A percentile compares a stretch with the other conserved stretches of the same genome.
Evolutionary conservation across 1,140 invertebrate species (phyloP).

Genomic region (Thrips palmi): DNA sequence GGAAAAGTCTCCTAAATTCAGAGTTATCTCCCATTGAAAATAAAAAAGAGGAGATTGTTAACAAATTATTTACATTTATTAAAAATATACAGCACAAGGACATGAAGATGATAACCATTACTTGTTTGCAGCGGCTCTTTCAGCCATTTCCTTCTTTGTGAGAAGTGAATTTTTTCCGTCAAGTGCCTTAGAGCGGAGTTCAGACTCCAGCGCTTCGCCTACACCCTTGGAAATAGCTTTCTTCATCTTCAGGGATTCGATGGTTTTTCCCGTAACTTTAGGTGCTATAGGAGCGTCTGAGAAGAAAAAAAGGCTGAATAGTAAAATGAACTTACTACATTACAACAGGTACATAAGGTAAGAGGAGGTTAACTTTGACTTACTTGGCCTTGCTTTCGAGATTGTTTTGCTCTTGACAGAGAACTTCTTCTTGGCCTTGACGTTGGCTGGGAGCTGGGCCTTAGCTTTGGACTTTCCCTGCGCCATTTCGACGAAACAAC

Average conservation of each 20-base stretch:
- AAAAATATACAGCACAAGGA: too few relatives aligned
- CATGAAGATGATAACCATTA: too few relatives aligned
- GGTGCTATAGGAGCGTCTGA: slow-evolving; percentile 37
- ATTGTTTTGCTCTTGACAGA: slow-evolving; percentile 25
- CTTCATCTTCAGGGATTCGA: slow-evolving; percentile 38
- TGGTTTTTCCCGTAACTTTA: slow-evolving; percentile 35
- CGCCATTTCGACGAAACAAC: slow-evolving; percentile 25
- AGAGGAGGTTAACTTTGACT: slow-evolving; percentile 14
- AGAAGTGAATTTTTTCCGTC: slow-evolving; percentile 26
- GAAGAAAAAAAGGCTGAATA: slow-evolving; percentile 15
- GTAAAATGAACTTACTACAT: not conserved
- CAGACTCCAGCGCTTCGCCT: slow-evolving; percentile 37
- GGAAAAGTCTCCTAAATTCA: too few relatives aligned
- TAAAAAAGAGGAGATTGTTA: too few relatives aligned
- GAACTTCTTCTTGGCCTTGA: slow-evolving; percentile 28
- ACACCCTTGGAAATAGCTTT: slow-evolving; percentile 38
- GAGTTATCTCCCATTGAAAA: too few relatives aligned
- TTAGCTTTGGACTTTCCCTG: slow-evolving; percentile 41
- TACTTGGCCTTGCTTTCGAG: slow-evolving; percentile 30
- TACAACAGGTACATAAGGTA: not conserved
- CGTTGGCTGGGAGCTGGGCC: slow-evolving; percentile 27
- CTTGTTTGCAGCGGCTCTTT: too few relatives aligned
- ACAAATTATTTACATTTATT: too few relatives aligned
- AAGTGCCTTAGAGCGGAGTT: slow-evolving; percentile 32
- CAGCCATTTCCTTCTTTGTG: slow-evolving; percentile 21